Percentiles rank a stretch among this genome's conserved stretches.
Conservation (phyloP, 2,113 vertebrate genomes). For the Microtus montanus region DNA sequence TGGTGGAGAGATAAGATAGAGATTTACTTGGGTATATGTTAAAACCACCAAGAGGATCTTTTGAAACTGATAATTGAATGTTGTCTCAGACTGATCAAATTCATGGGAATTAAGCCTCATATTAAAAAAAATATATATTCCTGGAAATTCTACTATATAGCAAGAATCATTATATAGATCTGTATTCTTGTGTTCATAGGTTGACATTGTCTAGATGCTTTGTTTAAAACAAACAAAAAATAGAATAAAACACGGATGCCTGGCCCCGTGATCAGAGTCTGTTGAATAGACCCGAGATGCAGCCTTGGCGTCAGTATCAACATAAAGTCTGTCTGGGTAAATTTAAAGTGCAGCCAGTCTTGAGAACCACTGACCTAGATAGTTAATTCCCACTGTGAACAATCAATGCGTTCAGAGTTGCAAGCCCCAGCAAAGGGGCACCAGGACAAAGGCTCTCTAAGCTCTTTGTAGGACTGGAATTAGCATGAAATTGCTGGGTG, state of each 20-base stretch:
- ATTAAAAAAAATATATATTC: background rate
- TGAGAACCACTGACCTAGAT: slow-evolving; percentile 66
- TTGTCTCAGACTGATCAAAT: slow-evolving; percentile 7
- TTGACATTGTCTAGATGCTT: background rate
- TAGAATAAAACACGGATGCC: background rate
- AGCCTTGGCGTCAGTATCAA: background rate
- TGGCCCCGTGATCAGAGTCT: background rate
- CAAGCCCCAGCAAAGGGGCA: slow-evolving; percentile 41
- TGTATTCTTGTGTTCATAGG: background rate
- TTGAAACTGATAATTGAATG: background rate
- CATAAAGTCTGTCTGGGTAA: slow-evolving; percentile 39
- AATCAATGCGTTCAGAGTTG: slow-evolving; percentile 64
- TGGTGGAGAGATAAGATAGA: background rate
- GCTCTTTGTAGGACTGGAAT: slow-evolving; percentile 31
- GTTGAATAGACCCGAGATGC: background rate
- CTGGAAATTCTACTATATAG: background rate
- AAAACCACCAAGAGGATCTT: slow-evolving; percentile 16
- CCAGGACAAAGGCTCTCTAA: slow-evolving; percentile 26
- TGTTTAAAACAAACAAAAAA: background rate
- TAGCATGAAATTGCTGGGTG: slow-evolving; percentile 61
- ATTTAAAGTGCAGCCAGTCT: slow-evolving; percentile 38
- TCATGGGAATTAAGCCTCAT: background rate
- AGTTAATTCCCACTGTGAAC: slow-evolving; percentile 69
- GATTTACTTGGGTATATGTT: background rate
- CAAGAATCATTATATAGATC: background rate